Percentiles rank a stretch among this genome's conserved stretches.
phyloP scores from a whole-genome alignment of 2,113 vertebrate species.

The Bostrychus sinensis region DNA sequence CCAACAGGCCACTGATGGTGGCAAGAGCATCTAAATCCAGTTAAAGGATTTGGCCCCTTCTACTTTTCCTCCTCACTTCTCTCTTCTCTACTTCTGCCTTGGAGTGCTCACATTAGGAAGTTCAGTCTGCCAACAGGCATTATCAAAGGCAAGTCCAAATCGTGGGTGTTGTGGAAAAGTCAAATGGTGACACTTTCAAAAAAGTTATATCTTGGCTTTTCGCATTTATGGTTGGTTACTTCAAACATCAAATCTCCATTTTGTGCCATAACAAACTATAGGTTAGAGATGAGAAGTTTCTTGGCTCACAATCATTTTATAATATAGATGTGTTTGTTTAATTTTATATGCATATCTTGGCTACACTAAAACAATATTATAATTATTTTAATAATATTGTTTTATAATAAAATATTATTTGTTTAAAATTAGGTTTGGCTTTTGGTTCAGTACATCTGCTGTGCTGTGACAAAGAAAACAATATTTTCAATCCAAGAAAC shows the following conservation, averaged over 20 bases:
- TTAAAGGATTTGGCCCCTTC: constrained; percentile 77
- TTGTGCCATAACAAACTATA: constrained; percentile 33
- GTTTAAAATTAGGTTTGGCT: too few species aligned
- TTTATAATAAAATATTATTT: constrained; percentile 9
- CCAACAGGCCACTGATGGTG: constrained; percentile 58
- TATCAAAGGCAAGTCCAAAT: constrained; percentile 64
- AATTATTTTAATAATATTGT: too few species aligned
- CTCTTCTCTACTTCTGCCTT: constrained; percentile 39
- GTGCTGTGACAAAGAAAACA: constrained; percentile 35
- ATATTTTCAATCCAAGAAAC: constrained; percentile 30
- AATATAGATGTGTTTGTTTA: too few species aligned
- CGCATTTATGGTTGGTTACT: constrained; percentile 25
- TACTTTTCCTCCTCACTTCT: constrained; percentile 40
- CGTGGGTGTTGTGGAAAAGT: constrained; percentile 54
- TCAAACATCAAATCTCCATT: constrained; percentile 44
- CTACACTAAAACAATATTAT: too few species aligned
- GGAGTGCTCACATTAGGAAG: constrained; percentile 56
- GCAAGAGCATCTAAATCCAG: constrained; percentile 75
- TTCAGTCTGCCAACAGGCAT: constrained; percentile 52
- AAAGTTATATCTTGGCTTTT: constrained; percentile 46
- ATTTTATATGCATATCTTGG: too few species aligned
- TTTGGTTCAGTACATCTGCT: too few species aligned
- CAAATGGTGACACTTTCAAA: constrained; percentile 64
- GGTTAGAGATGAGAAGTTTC: too few species aligned
- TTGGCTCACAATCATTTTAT: too few species aligned